Evolutionary conservation across 2,797 vertebrate species (phyloP), one percentile per base, ranked within the genome.

Genomic region (Pangasius macronema): DNA sequence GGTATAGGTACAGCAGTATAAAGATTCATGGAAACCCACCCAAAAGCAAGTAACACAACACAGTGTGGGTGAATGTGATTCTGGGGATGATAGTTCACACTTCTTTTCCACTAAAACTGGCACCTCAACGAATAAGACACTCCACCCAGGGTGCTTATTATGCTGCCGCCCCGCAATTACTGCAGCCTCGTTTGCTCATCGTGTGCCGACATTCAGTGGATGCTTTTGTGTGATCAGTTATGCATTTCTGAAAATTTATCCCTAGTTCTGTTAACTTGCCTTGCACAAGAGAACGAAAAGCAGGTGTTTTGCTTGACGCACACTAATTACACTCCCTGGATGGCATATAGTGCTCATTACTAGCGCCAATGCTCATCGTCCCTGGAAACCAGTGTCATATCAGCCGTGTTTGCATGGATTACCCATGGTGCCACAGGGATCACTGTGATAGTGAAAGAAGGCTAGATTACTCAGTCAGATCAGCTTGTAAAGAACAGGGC

Each of bases 401-500:
- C 88, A 89, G 88, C 88, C 79, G 84, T 87, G 88, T 92, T 91
- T 89, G 87, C 89, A 91, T 88, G 88, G 77, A 92, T 92, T 90
- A 92, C 85, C 88, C 84, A 86, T 42, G 87, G 86, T 77, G 86
- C 80, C 88, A 82, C 90, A 88, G 9, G 87, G 65, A 91, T 91
- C 72, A 81, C 61, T 67, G 67, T 57, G 87, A 85, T 81, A 55
- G 36, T 46, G 55, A 70, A 82, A 51, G 39, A 70, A 7, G 30
- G 80, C 68, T 53, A 49, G 49, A 89, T 87, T 65, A 83, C 75
- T 84, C 80, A 55, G 85, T 85, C 57, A 87, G 61, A 87, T 59
- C 22, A 33, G 72, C 87, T 85, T 72, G 73, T 85, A 83, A 85
- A 85, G 77, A 86, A 59, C 68, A 85, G 77, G 82, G 79, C 55